Evolutionary conservation across 2,797 vertebrate species (phyloP), one percentile per base, ranked within the genome.

Genomic region (Phoeniculus purpureus): DNA sequence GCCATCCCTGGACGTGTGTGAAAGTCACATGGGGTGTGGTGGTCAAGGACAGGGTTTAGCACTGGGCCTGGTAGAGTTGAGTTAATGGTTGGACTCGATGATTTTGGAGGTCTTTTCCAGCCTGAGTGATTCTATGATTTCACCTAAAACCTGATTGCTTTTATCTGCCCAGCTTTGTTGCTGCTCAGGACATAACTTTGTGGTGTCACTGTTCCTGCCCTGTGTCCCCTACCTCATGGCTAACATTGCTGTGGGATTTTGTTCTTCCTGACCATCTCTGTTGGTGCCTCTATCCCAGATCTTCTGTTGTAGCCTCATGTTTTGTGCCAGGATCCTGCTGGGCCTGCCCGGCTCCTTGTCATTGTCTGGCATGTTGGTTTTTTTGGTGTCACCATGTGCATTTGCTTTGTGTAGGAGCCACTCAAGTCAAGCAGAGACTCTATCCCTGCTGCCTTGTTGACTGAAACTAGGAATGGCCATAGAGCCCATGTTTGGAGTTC

Each of bases 191-290:
- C 6, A 15, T 68, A 10, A 3, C 23, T 52, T 21, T 9, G 8
- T 40, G 32, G 10, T 81, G 75, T 62, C 11, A 3, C 20, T 29
- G 22, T 60, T 74, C 66, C n/a, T 85, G 62, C 48, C 55, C 16
- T 8, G 0, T 1, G 9, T 50, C 12, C 43, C 15, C 10, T 2
- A 8, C 25, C 0, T 0, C 9, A 2, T 62, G 82, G 17, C 25
- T 47, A 6, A 26, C n/a, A 3, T 11, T 31, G 18, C 47, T 17
- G 0, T 20, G 15, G 11, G 3, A 17, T 91, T 89, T 22, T 67
- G 40, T 0, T 56, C 31, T 87, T 78, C 55, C 21, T 55, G 50
- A 6, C 52, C 12, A 7, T 8, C 40, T 65, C 48, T 66, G 2
- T 23, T 58, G 43, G 48, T 52, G 22, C 34, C 15, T 15, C 2